Evolutionary conservation across 2,113 vertebrate genomes (phyloP).

Genomic region (Rhinopomastus cyanomelas): DNA sequence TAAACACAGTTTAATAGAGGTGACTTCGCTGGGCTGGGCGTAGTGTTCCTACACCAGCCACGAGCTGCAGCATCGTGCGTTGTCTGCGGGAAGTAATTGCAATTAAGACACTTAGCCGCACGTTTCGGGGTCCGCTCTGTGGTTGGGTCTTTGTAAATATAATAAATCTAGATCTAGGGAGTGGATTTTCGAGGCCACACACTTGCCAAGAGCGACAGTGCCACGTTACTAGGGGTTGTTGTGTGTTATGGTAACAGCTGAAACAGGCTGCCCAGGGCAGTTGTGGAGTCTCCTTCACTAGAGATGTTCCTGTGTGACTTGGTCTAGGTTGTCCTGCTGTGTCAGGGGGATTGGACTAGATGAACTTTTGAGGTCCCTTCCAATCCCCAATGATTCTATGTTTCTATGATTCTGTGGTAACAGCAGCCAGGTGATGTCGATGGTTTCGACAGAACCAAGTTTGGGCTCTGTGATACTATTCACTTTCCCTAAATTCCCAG

Average conservation of each 20-base stretch:
- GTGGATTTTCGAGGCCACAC: conserved; percentile 17
- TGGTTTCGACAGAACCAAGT: conserved; percentile 21
- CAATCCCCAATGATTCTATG: too few relatives aligned
- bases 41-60: conserved; percentile 71
- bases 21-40: conserved; percentile 78
- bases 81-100: conserved; percentile 55
- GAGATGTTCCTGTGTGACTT: too few relatives aligned
- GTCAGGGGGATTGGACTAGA: too few relatives aligned
- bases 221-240: conserved; percentile 21
- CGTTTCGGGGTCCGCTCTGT: conserved; percentile 12
- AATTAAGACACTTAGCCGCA: conserved; percentile 53
- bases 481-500: neutral
- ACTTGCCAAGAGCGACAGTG: neutral
- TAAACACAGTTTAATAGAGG: conserved; percentile 83
- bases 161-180: conserved; percentile 5
- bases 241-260: conserved; percentile 19
- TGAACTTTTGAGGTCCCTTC: too few relatives aligned
- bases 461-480: neutral
- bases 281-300: too few relatives aligned
- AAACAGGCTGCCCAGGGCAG: too few relatives aligned
- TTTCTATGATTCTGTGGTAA: too few relatives aligned
- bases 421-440: conserved; percentile 28
- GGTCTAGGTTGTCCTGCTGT: too few relatives aligned
- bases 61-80: conserved; percentile 39
- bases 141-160: neutral